Conservation (phyloP, 2,888 invertebrate species). For the Homarus gammarus region DNA sequence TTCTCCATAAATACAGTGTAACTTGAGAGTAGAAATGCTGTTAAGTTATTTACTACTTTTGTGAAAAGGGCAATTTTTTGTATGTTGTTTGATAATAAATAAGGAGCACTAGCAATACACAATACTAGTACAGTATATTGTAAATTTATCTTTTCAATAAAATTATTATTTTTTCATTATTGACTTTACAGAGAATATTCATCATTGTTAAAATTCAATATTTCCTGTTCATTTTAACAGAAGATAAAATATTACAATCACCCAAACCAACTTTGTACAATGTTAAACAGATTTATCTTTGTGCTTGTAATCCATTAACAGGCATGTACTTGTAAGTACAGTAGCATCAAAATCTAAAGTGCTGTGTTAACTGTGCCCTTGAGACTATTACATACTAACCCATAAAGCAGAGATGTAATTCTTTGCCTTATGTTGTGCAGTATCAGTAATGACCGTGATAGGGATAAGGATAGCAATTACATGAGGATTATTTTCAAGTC, state of each 20-base stretch:
- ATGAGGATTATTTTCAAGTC: slow-evolving; percentile 50
- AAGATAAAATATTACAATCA: slow-evolving; percentile 7
- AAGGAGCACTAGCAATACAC: slow-evolving; percentile 23
- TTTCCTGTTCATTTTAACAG: slow-evolving; percentile 1
- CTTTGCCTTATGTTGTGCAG: slow-evolving; percentile 39
- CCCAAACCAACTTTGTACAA: slow-evolving; percentile 27
- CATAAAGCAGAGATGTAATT: slow-evolving; percentile 17
- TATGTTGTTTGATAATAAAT: slow-evolving; percentile 27
- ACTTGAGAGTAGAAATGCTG: slow-evolving; percentile 1
- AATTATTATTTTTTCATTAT: background rate
- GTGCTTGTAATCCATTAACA: slow-evolving; percentile 56
- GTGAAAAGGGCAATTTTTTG: slow-evolving; percentile 19
- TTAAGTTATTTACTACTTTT: slow-evolving; percentile 5
- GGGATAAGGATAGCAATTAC: slow-evolving; percentile 47
- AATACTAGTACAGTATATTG: background rate
- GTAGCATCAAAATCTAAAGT: slow-evolving; percentile 56
- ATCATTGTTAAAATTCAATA: background rate
- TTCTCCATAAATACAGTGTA: slow-evolving; percentile 13
- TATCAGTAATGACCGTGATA: slow-evolving; percentile 50
- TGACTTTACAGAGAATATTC: background rate
- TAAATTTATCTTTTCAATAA: slow-evolving; percentile 1
- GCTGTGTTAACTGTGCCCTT: slow-evolving; percentile 49
- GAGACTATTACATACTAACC: slow-evolving; percentile 50
- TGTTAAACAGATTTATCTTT: slow-evolving; percentile 34
- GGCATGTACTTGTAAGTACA: slow-evolving; percentile 37